Base-by-base conservation (phyloP, 2,113 vertebrate species). In the Anas platyrhynchos region DNA sequence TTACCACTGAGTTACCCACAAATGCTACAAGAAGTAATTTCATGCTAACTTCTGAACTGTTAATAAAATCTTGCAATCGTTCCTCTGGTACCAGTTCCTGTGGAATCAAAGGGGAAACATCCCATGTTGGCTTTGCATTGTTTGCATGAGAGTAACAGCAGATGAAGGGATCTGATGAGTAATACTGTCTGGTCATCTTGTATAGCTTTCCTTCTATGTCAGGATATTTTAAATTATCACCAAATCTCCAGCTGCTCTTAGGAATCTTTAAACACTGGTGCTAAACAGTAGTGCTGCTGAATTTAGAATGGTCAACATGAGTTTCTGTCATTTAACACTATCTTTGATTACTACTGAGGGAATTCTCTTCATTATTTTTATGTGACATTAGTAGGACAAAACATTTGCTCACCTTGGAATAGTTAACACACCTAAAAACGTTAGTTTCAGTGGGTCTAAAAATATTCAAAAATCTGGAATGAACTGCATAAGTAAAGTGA, bases 241-340 rank as follows among this genome's bases (percentile, higher is more conserved):
- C 44, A 69, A 32, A 43, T 84, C 32, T 76, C 18, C 66, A 85
- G 38, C 48, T 90, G 43, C 17, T 91, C 21, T 61, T 76, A 61
- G 34, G 50, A 86, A 88, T 90, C 82, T 61, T 72, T 72, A 79
- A 46, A 43, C 38, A 23, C 18, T 71, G 9, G 22, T 48, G 41
- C 41, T 41, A 41, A 41, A 41, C 41, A 41, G 41, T 41, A 41
- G 9, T 50, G 48, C 56, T 85, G 48, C 20, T 48, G 13, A 89
- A 85, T 93, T 93, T 67, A 76, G 29, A 87, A 93, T 23, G 8
- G 82, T 87, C 68, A 84, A 48, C 8, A 62, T 25, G 29, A 43
- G 6, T 1, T 59, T 75, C 59, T 89, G 20, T 86, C 87, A n/a
- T 63, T 91, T 54, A 82, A 29, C 14, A 75, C 3, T 31, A 1